Evolutionary conservation across 2,888 invertebrate genomes (phyloP).

Genomic region (Monopis laevigella): DNA sequence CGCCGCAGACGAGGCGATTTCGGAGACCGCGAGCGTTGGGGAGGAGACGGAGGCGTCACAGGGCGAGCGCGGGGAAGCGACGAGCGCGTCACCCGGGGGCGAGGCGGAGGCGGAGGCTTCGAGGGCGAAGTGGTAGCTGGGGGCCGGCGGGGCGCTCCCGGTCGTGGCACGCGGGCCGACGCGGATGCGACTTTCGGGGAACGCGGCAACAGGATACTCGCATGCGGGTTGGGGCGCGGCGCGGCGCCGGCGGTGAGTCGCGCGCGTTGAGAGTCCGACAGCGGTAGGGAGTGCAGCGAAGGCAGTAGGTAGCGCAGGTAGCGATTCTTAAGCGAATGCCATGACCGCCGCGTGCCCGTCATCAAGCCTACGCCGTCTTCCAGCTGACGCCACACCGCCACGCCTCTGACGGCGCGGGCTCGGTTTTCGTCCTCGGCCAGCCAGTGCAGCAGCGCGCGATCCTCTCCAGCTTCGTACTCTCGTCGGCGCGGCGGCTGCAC

Average conservation of each 20-base stretch:
- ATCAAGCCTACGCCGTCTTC: neutral
- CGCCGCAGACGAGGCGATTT: too few species aligned
- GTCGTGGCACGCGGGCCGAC: too few species aligned
- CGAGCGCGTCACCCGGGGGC: too few species aligned
- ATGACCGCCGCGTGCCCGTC: neutral
- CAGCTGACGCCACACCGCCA: neutral
- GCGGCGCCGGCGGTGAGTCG: neutral
- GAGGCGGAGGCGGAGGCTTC: too few species aligned
- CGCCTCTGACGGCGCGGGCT: neutral
- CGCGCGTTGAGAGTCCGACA: neutral
- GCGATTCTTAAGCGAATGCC: neutral
- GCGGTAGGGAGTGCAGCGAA: neutral
- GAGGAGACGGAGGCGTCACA: too few species aligned
- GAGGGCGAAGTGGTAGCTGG: too few species aligned
- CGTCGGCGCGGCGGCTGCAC: too few species aligned
- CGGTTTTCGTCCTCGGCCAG: neutral
- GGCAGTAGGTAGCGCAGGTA: neutral
- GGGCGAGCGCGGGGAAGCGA: too few species aligned
- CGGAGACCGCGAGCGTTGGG: too few species aligned
- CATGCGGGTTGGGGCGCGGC: neutral
- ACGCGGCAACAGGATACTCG: neutral
- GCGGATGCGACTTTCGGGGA: too few species aligned
- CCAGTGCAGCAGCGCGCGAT: neutral
- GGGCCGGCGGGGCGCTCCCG: too few species aligned
- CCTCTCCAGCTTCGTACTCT: neutral